These are phyloP conservation scores for Scaptomyza caliginosa DNA, from an alignment of 2,888 invertebrate species.

Conservation along the genomic window DNA sequence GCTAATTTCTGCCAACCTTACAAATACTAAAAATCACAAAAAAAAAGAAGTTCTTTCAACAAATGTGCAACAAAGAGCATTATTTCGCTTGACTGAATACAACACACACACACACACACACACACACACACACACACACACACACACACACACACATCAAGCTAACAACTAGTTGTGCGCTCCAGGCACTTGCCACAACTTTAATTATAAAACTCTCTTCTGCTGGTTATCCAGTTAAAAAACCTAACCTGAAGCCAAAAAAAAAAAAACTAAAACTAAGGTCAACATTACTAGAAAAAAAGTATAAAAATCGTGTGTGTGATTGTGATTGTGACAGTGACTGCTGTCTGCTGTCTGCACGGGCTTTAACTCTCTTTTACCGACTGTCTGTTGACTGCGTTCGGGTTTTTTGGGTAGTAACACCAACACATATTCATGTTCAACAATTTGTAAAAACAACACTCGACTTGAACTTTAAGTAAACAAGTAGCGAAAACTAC, in stretches of 20 bases:
- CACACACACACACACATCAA: neutral
- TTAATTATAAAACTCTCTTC: slow-evolving; percentile 42
- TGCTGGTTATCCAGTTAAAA: slow-evolving; percentile 24
- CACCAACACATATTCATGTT: slow-evolving; percentile 31
- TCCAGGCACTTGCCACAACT: slow-evolving; percentile 9
- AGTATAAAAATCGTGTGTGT: slow-evolving; percentile 1
- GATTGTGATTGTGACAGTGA: slow-evolving; percentile 8
- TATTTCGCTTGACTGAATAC: slow-evolving; percentile 3
- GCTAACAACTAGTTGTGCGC: neutral
- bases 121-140: neutral
- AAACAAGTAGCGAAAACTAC: slow-evolving; percentile 77
- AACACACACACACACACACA: neutral
- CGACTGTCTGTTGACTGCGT: slow-evolving; percentile 25
- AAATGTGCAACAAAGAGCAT: neutral
- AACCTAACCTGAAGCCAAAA: slow-evolving; percentile 5
- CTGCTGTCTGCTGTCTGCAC: slow-evolving; percentile 2
- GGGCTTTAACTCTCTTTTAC: neutral
- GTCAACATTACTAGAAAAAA: slow-evolving; percentile 31
- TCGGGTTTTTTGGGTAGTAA: slow-evolving; percentile 31
- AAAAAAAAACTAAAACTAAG: slow-evolving; percentile 24
- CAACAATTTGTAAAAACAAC: slow-evolving; percentile 80
- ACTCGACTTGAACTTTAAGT: slow-evolving; percentile 77
- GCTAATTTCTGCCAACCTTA: neutral
- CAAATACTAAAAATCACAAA: neutral
- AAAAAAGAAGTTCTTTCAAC: neutral